Evolutionary conservation across 2,888 invertebrate species (phyloP).

Genomic region (Flabesymbios commensalis): DNA sequence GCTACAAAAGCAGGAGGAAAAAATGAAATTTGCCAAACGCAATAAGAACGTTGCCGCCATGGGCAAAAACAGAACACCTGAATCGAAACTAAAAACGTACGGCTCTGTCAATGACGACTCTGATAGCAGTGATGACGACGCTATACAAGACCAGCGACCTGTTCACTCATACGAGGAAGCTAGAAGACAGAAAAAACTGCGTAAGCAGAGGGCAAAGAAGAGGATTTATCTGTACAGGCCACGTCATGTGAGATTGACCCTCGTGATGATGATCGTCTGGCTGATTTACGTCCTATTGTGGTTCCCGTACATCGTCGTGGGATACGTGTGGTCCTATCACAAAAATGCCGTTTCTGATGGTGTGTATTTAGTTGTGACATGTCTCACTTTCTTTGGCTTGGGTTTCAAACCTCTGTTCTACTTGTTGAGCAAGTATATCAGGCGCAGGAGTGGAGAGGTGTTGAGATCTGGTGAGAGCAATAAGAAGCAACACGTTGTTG

Average conservation of each 20-base stretch:
- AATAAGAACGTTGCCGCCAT: constrained; percentile 37
- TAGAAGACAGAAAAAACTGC: background rate
- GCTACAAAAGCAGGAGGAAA: constrained; percentile 35
- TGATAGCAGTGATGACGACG: constrained; percentile 26
- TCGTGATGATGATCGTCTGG: constrained; percentile 15
- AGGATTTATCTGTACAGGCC: constrained; percentile 8
- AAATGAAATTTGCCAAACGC: too few species aligned
- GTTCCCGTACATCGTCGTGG: constrained; percentile 39
- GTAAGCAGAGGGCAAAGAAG: background rate
- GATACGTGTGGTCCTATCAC: constrained; percentile 34
- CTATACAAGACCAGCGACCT: background rate
- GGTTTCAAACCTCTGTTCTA: too few species aligned
- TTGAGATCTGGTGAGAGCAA: too few species aligned
- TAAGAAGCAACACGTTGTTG: too few species aligned
- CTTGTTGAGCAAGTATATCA: too few species aligned
- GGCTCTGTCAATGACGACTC: constrained; percentile 31
- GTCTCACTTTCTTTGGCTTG: too few species aligned
- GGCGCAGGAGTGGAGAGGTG: too few species aligned
- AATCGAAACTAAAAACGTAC: too few species aligned
- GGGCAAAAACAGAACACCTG: too few species aligned
- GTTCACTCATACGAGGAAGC: background rate
- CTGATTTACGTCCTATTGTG: constrained; percentile 34
- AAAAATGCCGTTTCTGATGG: too few species aligned
- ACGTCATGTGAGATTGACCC: constrained; percentile 31
- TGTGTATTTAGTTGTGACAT: too few species aligned